Evolutionary conservation across 2,113 vertebrate genomes (phyloP).

Genomic region (Hylia prasina): DNA sequence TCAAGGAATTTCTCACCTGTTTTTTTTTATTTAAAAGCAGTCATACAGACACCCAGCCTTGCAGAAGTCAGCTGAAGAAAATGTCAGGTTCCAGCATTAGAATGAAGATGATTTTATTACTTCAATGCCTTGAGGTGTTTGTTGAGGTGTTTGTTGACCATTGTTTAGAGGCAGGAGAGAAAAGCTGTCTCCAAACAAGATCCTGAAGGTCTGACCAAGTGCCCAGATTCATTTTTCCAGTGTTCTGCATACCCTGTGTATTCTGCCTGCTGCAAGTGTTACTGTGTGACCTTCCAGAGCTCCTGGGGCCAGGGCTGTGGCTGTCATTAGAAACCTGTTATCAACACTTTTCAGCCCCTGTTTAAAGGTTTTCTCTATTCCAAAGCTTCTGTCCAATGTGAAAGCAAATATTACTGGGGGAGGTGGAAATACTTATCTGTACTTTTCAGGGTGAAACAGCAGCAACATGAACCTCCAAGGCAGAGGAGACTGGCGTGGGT

Average conservation of each 20-base stretch:
- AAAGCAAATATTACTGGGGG: not conserved
- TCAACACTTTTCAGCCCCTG: not conserved
- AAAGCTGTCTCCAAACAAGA: not conserved
- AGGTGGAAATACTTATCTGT: not conserved
- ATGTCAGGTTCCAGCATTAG: not conserved
- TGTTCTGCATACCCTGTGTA: not conserved
- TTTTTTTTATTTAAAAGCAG: conserved; percentile 19
- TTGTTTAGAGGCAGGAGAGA: not conserved
- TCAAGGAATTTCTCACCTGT: conserved; percentile 3
- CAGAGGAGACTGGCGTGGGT: not conserved
- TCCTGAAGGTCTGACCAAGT: not conserved
- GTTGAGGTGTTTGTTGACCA: not conserved
- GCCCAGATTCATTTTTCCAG: not conserved
- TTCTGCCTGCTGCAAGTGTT: not conserved
- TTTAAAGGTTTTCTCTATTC: not conserved
- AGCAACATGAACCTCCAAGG: not conserved
- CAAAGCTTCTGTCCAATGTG: not conserved
- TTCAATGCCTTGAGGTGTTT: not conserved
- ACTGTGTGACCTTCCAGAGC: not conserved
- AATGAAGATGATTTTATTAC: not conserved
- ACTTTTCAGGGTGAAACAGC: not conserved
- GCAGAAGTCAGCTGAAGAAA: not conserved
- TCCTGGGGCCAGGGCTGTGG: not conserved
- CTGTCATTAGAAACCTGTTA: not conserved
- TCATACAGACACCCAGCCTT: not conserved